phyloP scores from a whole-genome alignment of 2,797 vertebrate genomes.

The Coracias cyanogaster region DNA sequence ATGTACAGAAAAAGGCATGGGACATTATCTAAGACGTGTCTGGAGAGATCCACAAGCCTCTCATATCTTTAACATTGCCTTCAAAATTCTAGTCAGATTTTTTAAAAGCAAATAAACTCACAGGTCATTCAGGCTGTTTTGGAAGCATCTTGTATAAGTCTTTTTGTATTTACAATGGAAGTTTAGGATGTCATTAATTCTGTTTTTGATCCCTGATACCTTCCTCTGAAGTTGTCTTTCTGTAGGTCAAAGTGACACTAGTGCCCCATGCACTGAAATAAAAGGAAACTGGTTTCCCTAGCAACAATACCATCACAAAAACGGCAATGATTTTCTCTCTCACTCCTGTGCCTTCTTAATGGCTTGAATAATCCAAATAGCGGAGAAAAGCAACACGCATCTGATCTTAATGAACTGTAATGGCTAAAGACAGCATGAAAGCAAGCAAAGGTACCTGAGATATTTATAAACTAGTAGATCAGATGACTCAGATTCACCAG shows the following conservation, averaged over 20 bases:
- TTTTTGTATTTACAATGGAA: constrained; percentile 17
- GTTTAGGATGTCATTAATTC: constrained; percentile 23
- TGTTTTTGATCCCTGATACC: constrained; percentile 6
- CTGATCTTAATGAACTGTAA: constrained; percentile 60
- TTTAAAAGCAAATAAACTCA: not conserved
- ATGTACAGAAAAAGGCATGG: not conserved
- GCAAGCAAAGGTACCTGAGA: constrained; percentile 28
- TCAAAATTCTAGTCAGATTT: not conserved
- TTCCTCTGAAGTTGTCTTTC: constrained; percentile 57
- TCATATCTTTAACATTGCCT: not conserved
- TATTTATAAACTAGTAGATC: constrained; percentile 53
- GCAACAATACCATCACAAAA: constrained; percentile 76
- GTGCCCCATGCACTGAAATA: constrained; percentile 63
- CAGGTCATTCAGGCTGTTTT: not conserved
- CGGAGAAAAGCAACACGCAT: constrained; percentile 68
- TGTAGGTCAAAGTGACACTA: constrained; percentile 52
- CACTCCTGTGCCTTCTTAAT: constrained; percentile 42
- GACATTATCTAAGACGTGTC: not conserved
- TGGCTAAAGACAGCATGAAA: constrained; percentile 21
- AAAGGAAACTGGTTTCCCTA: constrained; percentile 76
- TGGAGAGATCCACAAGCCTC: not conserved
- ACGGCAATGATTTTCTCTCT: constrained; percentile 66
- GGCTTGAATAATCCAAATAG: constrained; percentile 67
- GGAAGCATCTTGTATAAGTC: not conserved
- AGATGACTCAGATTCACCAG: constrained; percentile 26